phyloP scores from a whole-genome alignment of 2,888 invertebrate genomes.

The Drosophila seclusa region DNA sequence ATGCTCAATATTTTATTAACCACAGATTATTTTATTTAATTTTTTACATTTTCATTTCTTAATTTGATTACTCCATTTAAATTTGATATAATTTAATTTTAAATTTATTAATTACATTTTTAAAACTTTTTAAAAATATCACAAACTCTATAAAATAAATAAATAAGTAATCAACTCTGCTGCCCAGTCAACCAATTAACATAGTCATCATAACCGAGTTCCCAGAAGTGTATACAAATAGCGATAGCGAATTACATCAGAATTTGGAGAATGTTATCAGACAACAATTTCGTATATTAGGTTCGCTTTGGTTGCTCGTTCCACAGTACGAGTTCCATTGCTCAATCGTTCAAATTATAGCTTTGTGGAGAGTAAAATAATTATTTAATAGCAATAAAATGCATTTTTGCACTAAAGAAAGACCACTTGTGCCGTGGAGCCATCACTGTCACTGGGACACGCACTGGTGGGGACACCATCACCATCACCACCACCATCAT shows the following conservation, averaged over 20 bases:
- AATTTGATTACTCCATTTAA: neutral
- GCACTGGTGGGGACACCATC: neutral
- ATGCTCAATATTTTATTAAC: neutral
- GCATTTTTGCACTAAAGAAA: constrained; percentile 13
- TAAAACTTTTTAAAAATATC: neutral
- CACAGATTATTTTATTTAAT: neutral
- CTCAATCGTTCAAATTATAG: constrained; percentile 14
- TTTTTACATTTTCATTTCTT: neutral
- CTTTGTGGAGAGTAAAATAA: neutral
- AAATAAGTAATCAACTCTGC: neutral
- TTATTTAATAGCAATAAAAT: neutral
- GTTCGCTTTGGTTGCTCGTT: neutral
- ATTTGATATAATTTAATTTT: neutral
- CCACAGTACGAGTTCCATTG: constrained; percentile 19
- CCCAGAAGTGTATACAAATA: too few species aligned
- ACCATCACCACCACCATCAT: neutral
- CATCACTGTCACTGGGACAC: constrained; percentile 2
- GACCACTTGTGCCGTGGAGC: neutral
- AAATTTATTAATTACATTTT: neutral
- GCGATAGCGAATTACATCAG: constrained; percentile 10
- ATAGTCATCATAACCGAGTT: neutral
- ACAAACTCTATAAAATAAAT: neutral
- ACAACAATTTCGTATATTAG: constrained; percentile 22
- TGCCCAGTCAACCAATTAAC: neutral
- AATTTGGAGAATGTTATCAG: constrained; percentile 15